Base-by-base conservation (phyloP, 2,113 vertebrate genomes). In the Oenanthe melanoleuca region DNA sequence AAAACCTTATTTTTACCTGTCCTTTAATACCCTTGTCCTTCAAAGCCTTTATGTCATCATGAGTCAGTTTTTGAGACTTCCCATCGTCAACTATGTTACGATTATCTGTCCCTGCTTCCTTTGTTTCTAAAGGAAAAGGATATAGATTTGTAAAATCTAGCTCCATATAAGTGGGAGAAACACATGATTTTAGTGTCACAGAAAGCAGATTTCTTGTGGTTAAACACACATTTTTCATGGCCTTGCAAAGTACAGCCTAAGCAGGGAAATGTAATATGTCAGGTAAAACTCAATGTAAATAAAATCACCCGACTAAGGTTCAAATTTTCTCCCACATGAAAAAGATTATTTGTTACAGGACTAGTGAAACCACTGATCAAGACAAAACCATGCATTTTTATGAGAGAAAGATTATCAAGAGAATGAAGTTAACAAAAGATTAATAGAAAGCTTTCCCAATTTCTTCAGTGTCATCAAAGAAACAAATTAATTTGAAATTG, bases 1-100 rank as follows among this genome's bases (percentile, higher is more conserved):
- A 95, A 95, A 96, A 67, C 71, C 82, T 97, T 80, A 38, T 60
- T 89, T 95, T 97, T 98, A 99, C 99, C 99, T 99, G 98, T 95
- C 99, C 99, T 98, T 99, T 99, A 95, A 99, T 98, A 92, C 99
- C 99, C 96, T 99, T 98, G 97, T 99, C 99, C 98, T 99, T 99
- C 73, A 99, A 97, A 71, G 98, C 98, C 97, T 99, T 99, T 52
- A 99, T 99, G 96, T 99, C 99, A 86, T 99, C 99, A 94, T 99
- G 98, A 94, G 99, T 99, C 72, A 99, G 98, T 97, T 99, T 99
- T 95, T 99, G 99, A 49, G 99, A 99, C 96, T 98, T 99, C 40
- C 99, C 99, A 97, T 99, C 99, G 78, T 99, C 99, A 60, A 99
- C 93, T 93, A 99, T 99, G 96, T 99, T 99, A 92, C 99, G 98